Evolutionary conservation across 2,797 vertebrate genomes (phyloP).

Genomic region (Eremophila alpestris): DNA sequence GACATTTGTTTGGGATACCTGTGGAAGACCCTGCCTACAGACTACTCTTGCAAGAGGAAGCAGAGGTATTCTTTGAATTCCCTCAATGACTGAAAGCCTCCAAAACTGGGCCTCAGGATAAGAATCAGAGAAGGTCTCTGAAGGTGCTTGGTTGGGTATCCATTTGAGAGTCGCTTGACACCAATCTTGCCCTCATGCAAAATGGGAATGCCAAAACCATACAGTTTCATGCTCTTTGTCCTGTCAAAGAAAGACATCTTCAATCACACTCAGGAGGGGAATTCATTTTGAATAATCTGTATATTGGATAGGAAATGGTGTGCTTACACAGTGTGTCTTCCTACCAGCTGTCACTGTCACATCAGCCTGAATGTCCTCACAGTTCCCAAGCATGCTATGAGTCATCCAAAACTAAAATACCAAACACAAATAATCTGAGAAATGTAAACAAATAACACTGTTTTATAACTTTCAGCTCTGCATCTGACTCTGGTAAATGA

Average conservation of each 20-base stretch:
- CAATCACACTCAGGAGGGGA: neutral
- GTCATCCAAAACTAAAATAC: neutral
- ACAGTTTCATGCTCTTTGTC: neutral
- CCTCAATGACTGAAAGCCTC: neutral
- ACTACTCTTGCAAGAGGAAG: neutral
- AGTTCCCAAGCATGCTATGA: accelerated
- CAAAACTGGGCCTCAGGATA: neutral
- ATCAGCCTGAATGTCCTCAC: neutral
- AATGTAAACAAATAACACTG: neutral
- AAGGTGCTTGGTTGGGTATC: accelerated
- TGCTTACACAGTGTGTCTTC: neutral
- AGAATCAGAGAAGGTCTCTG: neutral
- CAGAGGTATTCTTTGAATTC: neutral
- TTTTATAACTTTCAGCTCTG: neutral
- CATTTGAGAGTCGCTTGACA: neutral
- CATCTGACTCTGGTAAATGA: neutral
- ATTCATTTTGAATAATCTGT: neutral
- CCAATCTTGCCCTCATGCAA: accelerated
- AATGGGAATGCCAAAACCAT: neutral
- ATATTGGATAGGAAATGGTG: neutral
- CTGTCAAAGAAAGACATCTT: neutral
- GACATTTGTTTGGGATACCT: neutral
- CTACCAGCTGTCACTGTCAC: neutral
- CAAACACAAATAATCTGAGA: neutral
- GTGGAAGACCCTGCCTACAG: neutral